A percentile compares a stretch with the other conserved stretches of the same genome.
phyloP scores from a whole-genome alignment of 2,888 invertebrate genomes.

The Melangyna quadrimaculata region DNA sequence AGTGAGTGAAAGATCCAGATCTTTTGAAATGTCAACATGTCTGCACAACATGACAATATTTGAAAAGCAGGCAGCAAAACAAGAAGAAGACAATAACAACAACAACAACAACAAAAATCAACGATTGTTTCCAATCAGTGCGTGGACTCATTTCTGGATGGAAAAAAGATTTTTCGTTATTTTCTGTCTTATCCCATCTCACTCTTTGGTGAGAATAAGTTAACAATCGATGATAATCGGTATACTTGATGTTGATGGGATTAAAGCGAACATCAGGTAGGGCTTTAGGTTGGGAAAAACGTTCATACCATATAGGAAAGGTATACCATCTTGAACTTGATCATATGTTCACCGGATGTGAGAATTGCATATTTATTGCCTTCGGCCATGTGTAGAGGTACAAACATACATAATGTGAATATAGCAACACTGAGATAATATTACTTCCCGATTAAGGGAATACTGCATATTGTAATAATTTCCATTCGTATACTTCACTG shows the following conservation, averaged over 20 bases:
- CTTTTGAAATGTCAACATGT: conserved; percentile 70
- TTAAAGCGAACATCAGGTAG: conserved; percentile 11
- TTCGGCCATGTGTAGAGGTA: conserved; percentile 24
- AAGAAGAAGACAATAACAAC: background rate
- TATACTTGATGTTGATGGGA: background rate
- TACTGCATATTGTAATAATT: conserved; percentile 8
- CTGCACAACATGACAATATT: conserved; percentile 65
- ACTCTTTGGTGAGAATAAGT: background rate
- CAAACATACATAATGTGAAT: background rate
- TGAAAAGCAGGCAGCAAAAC: background rate
- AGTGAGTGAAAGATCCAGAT: conserved; percentile 71
- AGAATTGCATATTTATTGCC: conserved; percentile 59
- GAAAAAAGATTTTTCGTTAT: background rate
- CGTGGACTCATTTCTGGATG: conserved; percentile 1
- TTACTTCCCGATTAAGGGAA: conserved; percentile 39
- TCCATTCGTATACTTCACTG: conserved; percentile 35
- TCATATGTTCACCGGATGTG: conserved; percentile 63
- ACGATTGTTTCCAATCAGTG: conserved; percentile 17
- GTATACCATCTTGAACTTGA: conserved; percentile 33
- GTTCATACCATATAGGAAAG: too few relatives aligned
- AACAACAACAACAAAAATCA: background rate
- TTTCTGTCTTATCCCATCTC: background rate
- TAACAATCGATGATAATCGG: conserved; percentile 4
- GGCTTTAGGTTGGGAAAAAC: conserved; percentile 22
- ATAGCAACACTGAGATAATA: background rate